Evolutionary conservation across 2,888 invertebrate species (phyloP).

Genomic region (Campopleginae sp.): DNA sequence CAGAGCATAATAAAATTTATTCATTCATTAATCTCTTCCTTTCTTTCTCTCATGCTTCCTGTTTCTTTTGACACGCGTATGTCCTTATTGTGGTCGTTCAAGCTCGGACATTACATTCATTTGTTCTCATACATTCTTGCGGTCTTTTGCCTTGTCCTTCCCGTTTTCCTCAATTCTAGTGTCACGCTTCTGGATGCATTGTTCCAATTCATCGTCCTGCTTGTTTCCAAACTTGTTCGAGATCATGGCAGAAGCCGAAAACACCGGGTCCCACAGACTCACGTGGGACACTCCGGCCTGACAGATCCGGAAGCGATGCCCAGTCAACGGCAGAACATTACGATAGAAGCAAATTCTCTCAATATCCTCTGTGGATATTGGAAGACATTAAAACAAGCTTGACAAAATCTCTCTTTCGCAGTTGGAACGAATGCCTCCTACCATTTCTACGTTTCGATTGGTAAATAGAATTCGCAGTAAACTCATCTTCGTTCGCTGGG

Average conservation of each 20-base stretch:
- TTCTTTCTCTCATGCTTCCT: conserved; percentile 31
- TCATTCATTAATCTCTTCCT: conserved; percentile 1
- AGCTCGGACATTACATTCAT: conserved; percentile 29
- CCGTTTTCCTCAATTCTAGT: conserved; percentile 28
- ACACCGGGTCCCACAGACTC: neutral
- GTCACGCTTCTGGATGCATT: conserved; percentile 25
- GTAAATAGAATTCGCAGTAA: conserved; percentile 40
- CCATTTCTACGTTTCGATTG: conserved; percentile 33
- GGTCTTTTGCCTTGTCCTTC: neutral
- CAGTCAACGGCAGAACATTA: neutral
- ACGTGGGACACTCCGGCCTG: neutral
- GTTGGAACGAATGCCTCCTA: conserved; percentile 7
- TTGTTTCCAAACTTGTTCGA: neutral
- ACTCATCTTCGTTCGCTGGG: neutral
- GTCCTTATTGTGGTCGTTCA: conserved; percentile 17
- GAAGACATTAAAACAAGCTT: neutral
- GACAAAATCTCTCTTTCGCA: neutral
- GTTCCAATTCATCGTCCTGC: conserved; percentile 21
- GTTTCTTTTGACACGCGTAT: conserved; percentile 8
- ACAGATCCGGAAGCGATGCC: neutral
- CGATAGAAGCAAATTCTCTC: neutral
- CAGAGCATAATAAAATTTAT: too few relatives aligned
- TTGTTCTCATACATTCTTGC: conserved; percentile 20
- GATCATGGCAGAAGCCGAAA: neutral
- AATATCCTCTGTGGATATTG: neutral